phyloP scores from a whole-genome alignment of 2,113 vertebrate species.

The Gambusia holbrooki region DNA sequence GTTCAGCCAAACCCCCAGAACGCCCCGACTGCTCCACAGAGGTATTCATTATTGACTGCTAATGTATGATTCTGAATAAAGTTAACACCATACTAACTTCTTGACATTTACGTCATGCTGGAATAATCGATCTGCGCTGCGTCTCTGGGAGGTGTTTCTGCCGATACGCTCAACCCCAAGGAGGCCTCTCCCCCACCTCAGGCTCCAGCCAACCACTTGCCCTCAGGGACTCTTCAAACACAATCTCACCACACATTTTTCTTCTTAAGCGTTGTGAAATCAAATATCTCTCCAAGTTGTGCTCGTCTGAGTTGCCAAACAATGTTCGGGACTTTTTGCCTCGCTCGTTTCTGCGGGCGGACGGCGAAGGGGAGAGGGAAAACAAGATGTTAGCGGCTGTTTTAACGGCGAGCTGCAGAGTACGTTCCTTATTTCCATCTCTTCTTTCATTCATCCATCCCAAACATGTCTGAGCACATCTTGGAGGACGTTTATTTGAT shows the following conservation, averaged over 20 bases:
- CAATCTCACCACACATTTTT: slow-evolving; percentile 62
- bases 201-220: slow-evolving; percentile 34
- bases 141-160: slow-evolving; percentile 8
- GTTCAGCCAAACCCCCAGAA: slow-evolving; percentile 46
- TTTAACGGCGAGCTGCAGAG: slow-evolving; percentile 24
- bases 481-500: slow-evolving; percentile 14
- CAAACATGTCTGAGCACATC: not conserved
- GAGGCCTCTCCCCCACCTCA: slow-evolving; percentile 38
- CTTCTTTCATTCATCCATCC: slow-evolving; percentile 9
- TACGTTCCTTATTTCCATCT: slow-evolving; percentile 23
- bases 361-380: slow-evolving; percentile 20
- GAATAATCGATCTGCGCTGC: not conserved
- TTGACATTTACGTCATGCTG: slow-evolving; percentile 6
- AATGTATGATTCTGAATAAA: slow-evolving; percentile 7
- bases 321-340: slow-evolving; percentile 46
- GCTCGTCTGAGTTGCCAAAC: slow-evolving; percentile 57
- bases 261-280: slow-evolving; percentile 69
- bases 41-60: not conserved
- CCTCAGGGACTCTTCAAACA: slow-evolving; percentile 51
- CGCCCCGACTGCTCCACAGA: slow-evolving; percentile 14
- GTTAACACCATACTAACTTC: slow-evolving; percentile 7
- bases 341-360: not conserved
- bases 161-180: slow-evolving; percentile 3
- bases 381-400: slow-evolving; percentile 24
- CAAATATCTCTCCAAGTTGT: slow-evolving; percentile 59